phyloP scores from a whole-genome alignment of 2,797 vertebrate species.

The Salarias fasciatus region DNA sequence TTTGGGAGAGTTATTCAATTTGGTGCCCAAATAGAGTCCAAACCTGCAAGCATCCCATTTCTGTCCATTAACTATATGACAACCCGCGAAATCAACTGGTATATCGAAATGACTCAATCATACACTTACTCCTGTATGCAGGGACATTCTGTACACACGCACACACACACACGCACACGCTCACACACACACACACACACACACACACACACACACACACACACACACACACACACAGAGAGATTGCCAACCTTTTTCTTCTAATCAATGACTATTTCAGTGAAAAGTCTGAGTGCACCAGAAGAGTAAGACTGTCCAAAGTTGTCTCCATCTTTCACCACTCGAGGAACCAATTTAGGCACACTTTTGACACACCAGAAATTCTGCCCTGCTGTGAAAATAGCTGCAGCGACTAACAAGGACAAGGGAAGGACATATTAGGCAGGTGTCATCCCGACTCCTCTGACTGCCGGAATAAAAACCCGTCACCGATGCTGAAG shows the following conservation, averaged over 20 bases:
- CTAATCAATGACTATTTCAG: slow-evolving; percentile 65
- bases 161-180: slow-evolving; percentile 2
- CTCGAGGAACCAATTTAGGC: slow-evolving; percentile 73
- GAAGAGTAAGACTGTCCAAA: slow-evolving; percentile 60
- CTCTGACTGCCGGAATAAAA: slow-evolving; percentile 33
- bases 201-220: not conserved
- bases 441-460: slow-evolving; percentile 71
- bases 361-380: slow-evolving; percentile 69
- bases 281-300: slow-evolving; percentile 54
- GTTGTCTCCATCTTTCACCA: slow-evolving; percentile 74
- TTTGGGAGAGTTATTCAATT: slow-evolving; percentile 73
- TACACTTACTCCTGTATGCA: slow-evolving; percentile 36
- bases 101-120: slow-evolving; percentile 66
- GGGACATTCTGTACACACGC: slow-evolving; percentile 25
- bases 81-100: slow-evolving; percentile 54
- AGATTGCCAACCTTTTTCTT: slow-evolving; percentile 33
- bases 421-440: slow-evolving; percentile 62
- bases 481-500: slow-evolving; percentile 41
- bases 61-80: slow-evolving; percentile 69
- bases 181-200: slow-evolving; percentile 1
- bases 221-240: slow-evolving; percentile 2
- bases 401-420: slow-evolving; percentile 73
- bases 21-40: slow-evolving; percentile 67
- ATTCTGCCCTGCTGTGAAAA: slow-evolving; percentile 61
- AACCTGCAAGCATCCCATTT: slow-evolving; percentile 64